These are phyloP conservation scores for Pardalotus punctatus DNA, from an alignment of 2,113 vertebrate species.

Conservation along the genomic window DNA sequence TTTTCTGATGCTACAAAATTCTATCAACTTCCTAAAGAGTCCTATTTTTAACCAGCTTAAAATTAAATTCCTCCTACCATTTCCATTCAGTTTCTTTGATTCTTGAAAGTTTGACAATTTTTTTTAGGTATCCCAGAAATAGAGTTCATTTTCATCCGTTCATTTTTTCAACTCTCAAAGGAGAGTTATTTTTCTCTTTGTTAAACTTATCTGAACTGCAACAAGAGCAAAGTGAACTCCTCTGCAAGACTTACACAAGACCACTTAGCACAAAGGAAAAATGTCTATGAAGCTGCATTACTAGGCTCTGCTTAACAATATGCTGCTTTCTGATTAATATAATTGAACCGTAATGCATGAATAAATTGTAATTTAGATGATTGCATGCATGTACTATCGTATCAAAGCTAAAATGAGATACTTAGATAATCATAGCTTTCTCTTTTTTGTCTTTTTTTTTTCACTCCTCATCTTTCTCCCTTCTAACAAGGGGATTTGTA, in stretches of 20 bases:
- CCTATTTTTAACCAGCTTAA: background rate
- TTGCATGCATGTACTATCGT: background rate
- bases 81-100: background rate
- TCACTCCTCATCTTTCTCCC: background rate
- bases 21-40: background rate
- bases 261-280: slow-evolving; percentile 4
- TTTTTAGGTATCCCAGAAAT: background rate
- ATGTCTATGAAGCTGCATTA: background rate
- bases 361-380: slow-evolving; percentile 59
- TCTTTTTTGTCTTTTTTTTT: background rate
- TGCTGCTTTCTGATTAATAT: slow-evolving; percentile 41
- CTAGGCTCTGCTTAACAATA: slow-evolving; percentile 25
- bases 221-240: slow-evolving; percentile 5
- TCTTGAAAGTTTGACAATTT: background rate
- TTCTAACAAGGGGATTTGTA: background rate
- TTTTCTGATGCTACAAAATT: background rate
- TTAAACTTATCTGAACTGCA: slow-evolving; percentile 13
- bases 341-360: slow-evolving; percentile 43
- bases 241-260: slow-evolving; percentile 13
- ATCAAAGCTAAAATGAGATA: slow-evolving; percentile 43
- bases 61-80: background rate
- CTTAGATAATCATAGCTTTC: slow-evolving; percentile 30
- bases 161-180: no score
- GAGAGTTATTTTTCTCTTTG: slow-evolving; percentile 11
- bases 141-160: background rate